These are phyloP conservation scores for Aselliscus stoliczkanus DNA, from an alignment of 2,797 vertebrate species.

Conservation along the genomic window DNA sequence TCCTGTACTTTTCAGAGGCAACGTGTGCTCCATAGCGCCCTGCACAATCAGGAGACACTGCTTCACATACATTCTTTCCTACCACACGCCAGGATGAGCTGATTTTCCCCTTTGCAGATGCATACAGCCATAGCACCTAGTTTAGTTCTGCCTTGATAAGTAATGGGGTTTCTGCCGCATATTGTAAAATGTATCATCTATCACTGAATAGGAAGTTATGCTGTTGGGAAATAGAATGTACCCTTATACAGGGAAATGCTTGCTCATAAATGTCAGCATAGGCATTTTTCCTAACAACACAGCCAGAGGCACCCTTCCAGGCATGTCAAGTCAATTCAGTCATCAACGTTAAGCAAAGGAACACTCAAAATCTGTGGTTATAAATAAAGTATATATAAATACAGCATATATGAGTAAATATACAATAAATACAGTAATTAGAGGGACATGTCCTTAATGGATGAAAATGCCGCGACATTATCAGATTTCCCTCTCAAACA, in stretches of 20 bases:
- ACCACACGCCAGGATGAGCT: not conserved
- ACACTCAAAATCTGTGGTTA: not conserved
- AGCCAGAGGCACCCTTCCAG: not conserved
- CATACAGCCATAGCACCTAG: not conserved
- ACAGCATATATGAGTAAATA: not conserved
- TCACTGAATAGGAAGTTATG: not conserved
- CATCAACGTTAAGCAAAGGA: not conserved
- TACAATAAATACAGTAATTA: not conserved
- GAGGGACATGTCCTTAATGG: not conserved
- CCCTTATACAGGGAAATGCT: not conserved
- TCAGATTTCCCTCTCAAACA: not conserved
- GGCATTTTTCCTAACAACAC: not conserved
- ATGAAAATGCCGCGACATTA: not conserved
- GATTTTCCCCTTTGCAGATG: not conserved
- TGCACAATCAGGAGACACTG: not conserved
- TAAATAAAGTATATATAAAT: not conserved
- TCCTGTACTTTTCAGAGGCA: not conserved
- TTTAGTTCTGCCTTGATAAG: not conserved
- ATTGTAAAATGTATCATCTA: not conserved
- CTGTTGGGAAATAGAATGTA: not conserved
- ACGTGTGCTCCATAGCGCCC: fast-evolving
- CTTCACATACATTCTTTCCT: not conserved
- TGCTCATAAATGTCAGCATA: not conserved
- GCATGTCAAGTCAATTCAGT: not conserved
- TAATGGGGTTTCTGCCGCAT: not conserved